Evolutionary conservation across 2,113 vertebrate species (phyloP), one percentile per base, ranked within the genome.

Genomic region (Bambusicola thoracicus): DNA sequence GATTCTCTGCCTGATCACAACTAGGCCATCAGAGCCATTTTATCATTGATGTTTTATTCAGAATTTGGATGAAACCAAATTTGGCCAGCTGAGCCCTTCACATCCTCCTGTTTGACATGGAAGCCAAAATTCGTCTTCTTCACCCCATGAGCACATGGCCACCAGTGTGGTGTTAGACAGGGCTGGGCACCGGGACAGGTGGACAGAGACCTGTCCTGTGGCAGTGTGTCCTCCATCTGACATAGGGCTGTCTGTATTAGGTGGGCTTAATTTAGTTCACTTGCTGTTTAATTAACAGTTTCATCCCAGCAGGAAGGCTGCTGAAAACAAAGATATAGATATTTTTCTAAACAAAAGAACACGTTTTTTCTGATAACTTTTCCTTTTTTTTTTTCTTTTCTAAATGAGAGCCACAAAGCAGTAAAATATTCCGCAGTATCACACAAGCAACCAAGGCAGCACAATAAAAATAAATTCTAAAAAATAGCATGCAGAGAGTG

Each of bases 221-320:
- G 40, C 9, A 14, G 16, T 27, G 7, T 24, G 19, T 13, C 46
- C 11, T 32, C 34, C 34, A 19, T 13, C 14, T n/a, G 27, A 20
- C 46, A 27, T 24, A 55, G 68, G 24, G 25, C n/a, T 48, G 73
- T 70, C 79, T 36, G 10, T 80, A 79, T 84, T 55, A 82, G 74
- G 53, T 81, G 72, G 30, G n/a, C 43, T 77, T 85, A 43, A 69
- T 90, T 91, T 75, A 90, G 90, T 95, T 95, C 51, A 13, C n/a
- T 81, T 94, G 92, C 89, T 51, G 72, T 94, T 91, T 96, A 95
- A 97, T 97, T 94, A 96, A 94, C 69, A 96, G 77, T 92, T 97
- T 92, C 92, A 59, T 92, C 89, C 68, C 75, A 95, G 92, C 72
- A 61, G 82, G 92, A 93, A 92, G 76, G 20, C 79, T 80, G 63